Base-by-base conservation (phyloP, 2,797 vertebrate species). In the Lepilemur septentrionalis region DNA sequence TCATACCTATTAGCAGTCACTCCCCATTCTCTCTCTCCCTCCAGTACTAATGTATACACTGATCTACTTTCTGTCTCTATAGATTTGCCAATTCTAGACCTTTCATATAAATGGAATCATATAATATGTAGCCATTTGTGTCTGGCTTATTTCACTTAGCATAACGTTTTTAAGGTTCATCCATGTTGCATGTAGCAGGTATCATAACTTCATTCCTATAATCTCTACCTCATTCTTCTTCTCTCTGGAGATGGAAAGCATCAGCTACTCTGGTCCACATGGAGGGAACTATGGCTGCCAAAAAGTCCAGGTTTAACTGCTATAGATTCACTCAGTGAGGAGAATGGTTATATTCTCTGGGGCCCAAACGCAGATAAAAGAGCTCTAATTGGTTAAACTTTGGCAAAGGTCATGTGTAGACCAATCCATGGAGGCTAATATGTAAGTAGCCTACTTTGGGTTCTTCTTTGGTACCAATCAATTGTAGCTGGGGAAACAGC, bases 141-240 rank as follows among this genome's bases (percentile, higher is more conserved):
- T 76, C 43, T 88, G 59, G 48, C n/a, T 91, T 91, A 38, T 88
- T 76, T 94, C 70, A 94, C 2, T 70, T 48, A 78, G 38, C 35
- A 43, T 55, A 79, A 63, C 78, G 35, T n/a, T 78, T 88, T 92
- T 55, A 72, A 69, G 30, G 28, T 84, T 84, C 81, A 55, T 67
- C 41, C 41, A 61, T 52, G 38, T 41, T 69, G 22, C 55, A 2
- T 57, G n/a, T 59, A 83, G 7, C 52, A 7, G 18, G 13, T 75
- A 48, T 75, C 70, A 61, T 38, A 61, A 11, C 57, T 79, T 22
- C 28, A 13, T 75, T 80, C 46, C 57, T 95, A 88, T 84, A 63
- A 63, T 93, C 63, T 88, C 50, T 55, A 38, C 38, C 73, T 91
- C 35, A 48, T 88, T 91, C 57, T 75, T 83, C 87, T 91, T 93